These are phyloP conservation scores for Artibeus jamaicensis DNA, from an alignment of 2,797 vertebrate species.

Conservation along the genomic window DNA sequence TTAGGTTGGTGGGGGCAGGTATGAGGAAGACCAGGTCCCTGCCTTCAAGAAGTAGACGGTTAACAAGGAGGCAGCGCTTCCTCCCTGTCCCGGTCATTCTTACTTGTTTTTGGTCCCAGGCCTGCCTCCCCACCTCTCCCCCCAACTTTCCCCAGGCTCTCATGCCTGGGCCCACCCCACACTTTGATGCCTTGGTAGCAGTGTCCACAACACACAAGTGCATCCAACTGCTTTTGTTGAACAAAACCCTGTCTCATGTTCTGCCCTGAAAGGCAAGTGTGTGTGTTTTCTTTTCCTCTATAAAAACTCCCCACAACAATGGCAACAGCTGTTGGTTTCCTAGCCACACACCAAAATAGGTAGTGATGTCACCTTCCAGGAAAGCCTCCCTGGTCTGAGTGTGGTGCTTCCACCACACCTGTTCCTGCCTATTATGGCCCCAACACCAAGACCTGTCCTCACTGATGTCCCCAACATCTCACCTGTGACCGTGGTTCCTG, in stretches of 20 bases:
- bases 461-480: background rate
- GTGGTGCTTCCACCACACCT: background rate
- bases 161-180: background rate
- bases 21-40: background rate
- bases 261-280: background rate
- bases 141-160: background rate
- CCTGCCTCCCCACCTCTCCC: background rate
- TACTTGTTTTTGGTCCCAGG: background rate
- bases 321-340: background rate
- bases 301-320: background rate
- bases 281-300: background rate
- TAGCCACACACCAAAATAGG: background rate
- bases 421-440: background rate
- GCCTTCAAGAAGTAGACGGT: background rate
- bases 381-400: background rate
- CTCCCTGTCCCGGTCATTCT: background rate
- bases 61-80: background rate
- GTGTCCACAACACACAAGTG: background rate
- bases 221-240: background rate
- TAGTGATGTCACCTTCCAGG: background rate
- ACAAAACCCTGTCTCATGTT: background rate
- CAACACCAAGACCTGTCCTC: background rate
- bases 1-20: accelerated
- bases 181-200: background rate
- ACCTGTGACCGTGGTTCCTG: background rate